Base-by-base conservation (phyloP, 2,888 invertebrate species). In the Spilarctia lutea region DNA sequence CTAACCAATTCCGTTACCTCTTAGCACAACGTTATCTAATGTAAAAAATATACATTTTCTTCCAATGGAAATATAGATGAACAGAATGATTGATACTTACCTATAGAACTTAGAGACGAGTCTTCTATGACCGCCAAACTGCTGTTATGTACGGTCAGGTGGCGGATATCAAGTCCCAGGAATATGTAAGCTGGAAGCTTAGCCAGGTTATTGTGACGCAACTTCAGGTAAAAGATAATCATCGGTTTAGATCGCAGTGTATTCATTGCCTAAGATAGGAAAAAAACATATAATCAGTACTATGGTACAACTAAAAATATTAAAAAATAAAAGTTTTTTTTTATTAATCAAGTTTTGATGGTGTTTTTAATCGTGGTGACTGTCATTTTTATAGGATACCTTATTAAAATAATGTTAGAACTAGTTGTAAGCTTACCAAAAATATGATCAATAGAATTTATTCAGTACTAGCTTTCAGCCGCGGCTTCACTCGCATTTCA, bases 131-230 rank as follows among this genome's bases (percentile, higher is more conserved):
- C 98, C 42, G 98, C 98, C 85, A 99, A 94, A 89, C 98, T 98
- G 93, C 98, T 98, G 93, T 98, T 98, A 91, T 98, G 98, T 75
- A 98, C 98, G 33, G 98, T 98, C 73, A 99, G 96, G 88, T 99
- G 98, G 81, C 98, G 97, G 84, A 99, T 98, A 88, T 98, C 98
- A 89, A 99, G 96, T 8, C 98, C 98, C 76, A 98, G 96, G 93
- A 98, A 98, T 78, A 98, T 97, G 91, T 98, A 98, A 72, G 98
- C 98, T 78, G 98, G 98, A 72, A 99, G 95, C 91, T 98, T 98
- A 42, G 98, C 97, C 86, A 98, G 94, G 92, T 97, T 97, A 91
- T 98, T 98, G 93, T 98, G 98, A 75, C 98, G 97, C 77, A 99
- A 96, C 91, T 98, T 98, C 83, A 99, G 96, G 94, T 99, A 98